Evolutionary conservation across 2,797 vertebrate genomes (phyloP).

Genomic region (Falco novaeseelandiae): DNA sequence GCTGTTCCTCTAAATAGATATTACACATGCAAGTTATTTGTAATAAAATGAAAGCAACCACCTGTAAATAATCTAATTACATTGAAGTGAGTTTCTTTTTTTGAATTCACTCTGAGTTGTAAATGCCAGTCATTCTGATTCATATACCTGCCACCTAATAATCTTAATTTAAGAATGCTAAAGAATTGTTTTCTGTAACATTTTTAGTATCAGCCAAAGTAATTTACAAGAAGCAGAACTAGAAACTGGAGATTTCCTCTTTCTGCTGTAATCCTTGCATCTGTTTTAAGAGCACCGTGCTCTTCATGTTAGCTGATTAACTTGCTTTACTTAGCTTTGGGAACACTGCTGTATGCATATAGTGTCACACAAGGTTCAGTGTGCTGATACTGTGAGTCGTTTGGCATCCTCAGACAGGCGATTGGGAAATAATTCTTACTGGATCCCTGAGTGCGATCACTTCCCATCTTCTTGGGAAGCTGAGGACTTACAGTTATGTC

Average conservation of each 20-base stretch:
- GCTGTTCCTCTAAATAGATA: neutral
- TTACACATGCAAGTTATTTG: neutral
- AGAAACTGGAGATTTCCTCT: neutral
- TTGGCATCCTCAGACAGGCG: neutral
- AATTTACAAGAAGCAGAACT: neutral
- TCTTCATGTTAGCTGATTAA: neutral
- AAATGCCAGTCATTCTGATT: neutral
- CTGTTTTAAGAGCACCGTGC: neutral
- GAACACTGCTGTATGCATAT: neutral
- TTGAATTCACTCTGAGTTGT: neutral
- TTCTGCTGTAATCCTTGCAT: neutral
- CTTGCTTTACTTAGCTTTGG: neutral
- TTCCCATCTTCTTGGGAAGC: neutral
- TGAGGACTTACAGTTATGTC: neutral
- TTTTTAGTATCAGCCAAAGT: neutral
- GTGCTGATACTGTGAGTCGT: neutral
- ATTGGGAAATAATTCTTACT: neutral
- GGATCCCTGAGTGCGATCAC: rapidly evolving
- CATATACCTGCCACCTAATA: neutral
- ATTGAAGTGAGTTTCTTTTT: neutral
- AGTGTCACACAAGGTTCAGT: neutral
- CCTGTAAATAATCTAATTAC: neutral
- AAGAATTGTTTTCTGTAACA: neutral
- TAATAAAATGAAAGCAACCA: neutral
- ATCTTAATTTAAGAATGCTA: neutral